Evolutionary conservation across 2,797 vertebrate genomes (phyloP).

Genomic region (Bradypodion pumilum): DNA sequence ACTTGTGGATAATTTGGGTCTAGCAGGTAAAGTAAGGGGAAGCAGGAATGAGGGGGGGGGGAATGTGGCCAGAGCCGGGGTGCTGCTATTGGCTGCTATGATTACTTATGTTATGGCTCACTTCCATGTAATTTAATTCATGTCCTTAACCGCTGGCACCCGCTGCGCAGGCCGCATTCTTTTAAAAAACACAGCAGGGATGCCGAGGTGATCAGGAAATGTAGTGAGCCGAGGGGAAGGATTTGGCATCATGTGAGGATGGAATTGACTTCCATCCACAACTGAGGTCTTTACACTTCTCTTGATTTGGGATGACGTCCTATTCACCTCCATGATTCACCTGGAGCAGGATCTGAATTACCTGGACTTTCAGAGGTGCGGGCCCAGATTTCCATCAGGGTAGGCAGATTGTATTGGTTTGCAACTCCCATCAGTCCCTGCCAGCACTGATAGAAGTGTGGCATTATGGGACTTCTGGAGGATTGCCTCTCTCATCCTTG

Average conservation of each 20-base stretch:
- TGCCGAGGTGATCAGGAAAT: conserved; percentile 15
- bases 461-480: background rate
- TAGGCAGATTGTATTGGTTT: too few relatives aligned
- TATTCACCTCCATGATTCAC: background rate
- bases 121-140: conserved; percentile 6
- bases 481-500: background rate
- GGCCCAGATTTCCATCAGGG: too few relatives aligned
- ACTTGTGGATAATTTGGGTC: conserved; percentile 16
- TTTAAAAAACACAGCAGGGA: conserved; percentile 11
- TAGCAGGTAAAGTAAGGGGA: conserved; percentile 15
- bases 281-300: background rate
- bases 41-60: background rate
- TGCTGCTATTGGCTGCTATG: background rate
- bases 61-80: background rate
- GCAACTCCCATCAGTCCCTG: too few relatives aligned
- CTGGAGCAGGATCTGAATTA: background rate
- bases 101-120: conserved; percentile 5
- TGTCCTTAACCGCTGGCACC: background rate
- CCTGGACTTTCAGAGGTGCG: background rate
- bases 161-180: background rate
- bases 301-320: background rate
- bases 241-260: background rate
- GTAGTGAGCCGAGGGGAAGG: background rate
- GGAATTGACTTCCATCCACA: background rate
- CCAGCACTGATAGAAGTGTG: background rate